Percentiles rank a stretch among this genome's conserved stretches.
Conservation (phyloP, 2,113 vertebrate species). For the Cyanoramphus novaezelandiae region DNA sequence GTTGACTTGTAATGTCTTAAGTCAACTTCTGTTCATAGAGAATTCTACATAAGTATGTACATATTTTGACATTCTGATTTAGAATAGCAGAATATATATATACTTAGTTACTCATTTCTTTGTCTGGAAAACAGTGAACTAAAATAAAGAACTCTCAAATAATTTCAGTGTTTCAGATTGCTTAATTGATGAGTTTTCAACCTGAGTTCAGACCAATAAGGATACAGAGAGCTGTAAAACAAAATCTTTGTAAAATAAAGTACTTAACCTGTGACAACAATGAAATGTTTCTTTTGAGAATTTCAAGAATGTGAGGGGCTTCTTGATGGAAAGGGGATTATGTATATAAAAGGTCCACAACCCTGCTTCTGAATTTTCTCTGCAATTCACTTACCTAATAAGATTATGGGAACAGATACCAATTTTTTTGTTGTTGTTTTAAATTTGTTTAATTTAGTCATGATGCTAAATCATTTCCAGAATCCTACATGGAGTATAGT, state of each 20-base stretch:
- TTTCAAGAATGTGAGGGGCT: background rate
- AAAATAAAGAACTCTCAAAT: background rate
- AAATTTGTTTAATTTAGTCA: conserved; percentile 12
- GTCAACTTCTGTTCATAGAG: background rate
- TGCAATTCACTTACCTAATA: background rate
- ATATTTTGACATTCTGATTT: background rate
- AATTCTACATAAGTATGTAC: background rate
- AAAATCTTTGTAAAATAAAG: background rate
- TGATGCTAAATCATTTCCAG: conserved; percentile 11
- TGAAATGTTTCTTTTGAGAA: background rate
- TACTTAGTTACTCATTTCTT: background rate
- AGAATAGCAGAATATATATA: background rate
- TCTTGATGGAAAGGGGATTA: background rate
- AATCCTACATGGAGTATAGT: background rate
- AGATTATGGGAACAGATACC: background rate
- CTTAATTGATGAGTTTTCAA: background rate
- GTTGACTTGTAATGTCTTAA: background rate
- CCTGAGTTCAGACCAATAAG: background rate
- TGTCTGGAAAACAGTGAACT: background rate
- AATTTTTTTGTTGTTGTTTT: background rate
- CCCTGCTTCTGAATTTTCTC: background rate
- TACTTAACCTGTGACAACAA: background rate
- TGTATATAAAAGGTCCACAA: background rate
- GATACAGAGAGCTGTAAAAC: background rate
- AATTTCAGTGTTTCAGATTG: background rate